Evolutionary conservation across 2,113 vertebrate genomes (phyloP).

Genomic region (Leuciscus idus): DNA sequence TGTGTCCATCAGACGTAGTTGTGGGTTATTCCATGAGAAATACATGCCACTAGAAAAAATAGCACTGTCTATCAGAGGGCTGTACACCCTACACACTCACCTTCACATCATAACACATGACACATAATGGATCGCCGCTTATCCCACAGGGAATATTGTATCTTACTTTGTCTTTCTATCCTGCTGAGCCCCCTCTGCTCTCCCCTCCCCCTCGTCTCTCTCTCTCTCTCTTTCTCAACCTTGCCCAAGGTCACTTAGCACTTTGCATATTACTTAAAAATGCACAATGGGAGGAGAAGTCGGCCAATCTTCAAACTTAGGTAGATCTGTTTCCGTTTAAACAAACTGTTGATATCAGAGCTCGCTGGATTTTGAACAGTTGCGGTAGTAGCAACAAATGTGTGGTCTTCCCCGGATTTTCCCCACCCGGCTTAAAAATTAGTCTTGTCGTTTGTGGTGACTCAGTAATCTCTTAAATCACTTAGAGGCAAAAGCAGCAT

Average conservation of each 20-base stretch:
- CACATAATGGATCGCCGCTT: not conserved
- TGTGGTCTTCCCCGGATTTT: conserved; percentile 15
- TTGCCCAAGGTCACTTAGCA: conserved; percentile 54
- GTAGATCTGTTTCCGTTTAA: not conserved
- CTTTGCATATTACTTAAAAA: conserved; percentile 22
- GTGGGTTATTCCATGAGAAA: not conserved
- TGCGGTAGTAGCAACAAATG: not conserved
- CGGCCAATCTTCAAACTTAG: not conserved
- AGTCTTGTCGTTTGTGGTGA: conserved; percentile 51
- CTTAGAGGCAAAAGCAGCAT: conserved; percentile 41
- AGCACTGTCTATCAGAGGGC: not conserved
- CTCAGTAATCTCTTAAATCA: conserved; percentile 66
- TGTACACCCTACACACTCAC: not conserved
- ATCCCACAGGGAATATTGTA: conserved; percentile 54
- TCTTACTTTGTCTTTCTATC: conserved; percentile 28
- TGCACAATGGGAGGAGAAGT: not conserved
- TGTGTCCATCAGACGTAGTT: not conserved
- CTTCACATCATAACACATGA: not conserved
- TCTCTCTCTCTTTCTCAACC: conserved; percentile 39
- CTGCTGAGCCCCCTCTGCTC: not conserved
- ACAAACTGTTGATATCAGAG: not conserved
- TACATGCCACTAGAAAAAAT: not conserved
- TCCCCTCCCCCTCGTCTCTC: not conserved
- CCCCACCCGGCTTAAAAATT: not conserved
- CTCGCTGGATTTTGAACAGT: not conserved